Evolutionary conservation across 2,113 vertebrate species (phyloP).

Genomic region (Melozone crissalis): DNA sequence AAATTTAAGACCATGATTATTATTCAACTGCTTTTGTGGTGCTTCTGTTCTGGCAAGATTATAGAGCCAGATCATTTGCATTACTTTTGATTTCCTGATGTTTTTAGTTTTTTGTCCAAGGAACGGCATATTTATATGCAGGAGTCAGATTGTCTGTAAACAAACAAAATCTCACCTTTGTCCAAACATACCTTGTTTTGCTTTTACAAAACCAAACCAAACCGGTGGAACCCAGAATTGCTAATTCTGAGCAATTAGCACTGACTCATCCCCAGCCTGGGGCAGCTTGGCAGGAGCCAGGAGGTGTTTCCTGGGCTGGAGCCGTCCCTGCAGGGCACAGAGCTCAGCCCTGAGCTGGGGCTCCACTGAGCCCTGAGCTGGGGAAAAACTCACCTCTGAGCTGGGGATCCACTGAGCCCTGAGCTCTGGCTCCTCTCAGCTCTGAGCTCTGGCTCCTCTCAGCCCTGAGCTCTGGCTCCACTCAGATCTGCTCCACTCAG

Average conservation of each 20-base stretch:
- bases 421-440: no score
- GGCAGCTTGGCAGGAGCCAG: neutral
- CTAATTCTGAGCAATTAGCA: neutral
- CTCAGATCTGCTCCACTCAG: no score
- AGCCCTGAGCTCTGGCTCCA: no score
- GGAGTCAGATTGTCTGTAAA: conserved; percentile 49
- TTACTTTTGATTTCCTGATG: neutral
- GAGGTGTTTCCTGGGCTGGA: neutral
- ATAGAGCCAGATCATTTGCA: neutral
- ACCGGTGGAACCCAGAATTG: neutral
- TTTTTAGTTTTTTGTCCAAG: neutral
- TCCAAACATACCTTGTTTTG: conserved; percentile 2
- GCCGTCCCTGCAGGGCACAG: neutral
- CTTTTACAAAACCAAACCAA: neutral
- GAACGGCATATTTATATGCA: neutral
- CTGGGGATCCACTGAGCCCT: no score
- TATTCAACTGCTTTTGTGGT: neutral
- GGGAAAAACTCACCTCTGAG: no score
- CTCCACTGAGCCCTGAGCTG: neutral
- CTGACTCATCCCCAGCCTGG: neutral
- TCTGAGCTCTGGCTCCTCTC: no score
- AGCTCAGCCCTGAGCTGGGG: neutral
- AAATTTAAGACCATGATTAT: neutral
- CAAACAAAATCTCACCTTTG: neutral
- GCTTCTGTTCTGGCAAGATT: neutral